Evolutionary conservation across 2,797 vertebrate species (phyloP), one percentile per base, ranked within the genome.

Genomic region (Scolopax rusticola): DNA sequence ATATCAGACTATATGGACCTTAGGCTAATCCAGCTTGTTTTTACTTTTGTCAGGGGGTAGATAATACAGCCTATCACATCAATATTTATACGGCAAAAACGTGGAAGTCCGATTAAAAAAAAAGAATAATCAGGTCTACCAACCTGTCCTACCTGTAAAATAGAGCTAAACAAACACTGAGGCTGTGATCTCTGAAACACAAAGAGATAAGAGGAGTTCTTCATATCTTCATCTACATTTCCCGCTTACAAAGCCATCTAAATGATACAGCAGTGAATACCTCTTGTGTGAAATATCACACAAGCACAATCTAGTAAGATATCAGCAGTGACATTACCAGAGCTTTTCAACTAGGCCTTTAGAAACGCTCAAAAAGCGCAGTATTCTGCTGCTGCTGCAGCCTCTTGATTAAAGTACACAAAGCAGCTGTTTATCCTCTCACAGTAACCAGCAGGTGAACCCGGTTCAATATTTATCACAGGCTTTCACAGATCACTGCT

Each of bases 391-490:
- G 97, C 98, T 96, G 96, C 95, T 90, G 92, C 87, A 96, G 96
- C 97, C 97, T 97, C 98, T 98, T 98, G 97, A 98, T 98, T 98
- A 97, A 98, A 98, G 98, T 71, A 97, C 98, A 99, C 98, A 98
- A 99, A 99, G 99, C 99, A 99, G 98, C 99, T 99, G 99, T 99
- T 99, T 99, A 99, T 99, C 98, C 98, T 98, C 97, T 97, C 98
- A 77, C 99, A 98, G 99, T 99, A 99, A 99, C 99, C 99, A 99
- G 99, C 98, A 98, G 99, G 99, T 99, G 99, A 99, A 99, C 99
- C 98, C 99, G 67, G 99, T 99, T 99, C 99, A 99, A 99, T 99
- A 99, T 99, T 99, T 99, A 99, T 99, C 99, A 99, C 99, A 96
- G 99, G 99, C 99, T 99, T 99, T 99, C 99, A 99, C 99, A 99